Base-by-base conservation (phyloP, 1,140 invertebrate species). In the Pseudomyrmex sp. region DNA sequence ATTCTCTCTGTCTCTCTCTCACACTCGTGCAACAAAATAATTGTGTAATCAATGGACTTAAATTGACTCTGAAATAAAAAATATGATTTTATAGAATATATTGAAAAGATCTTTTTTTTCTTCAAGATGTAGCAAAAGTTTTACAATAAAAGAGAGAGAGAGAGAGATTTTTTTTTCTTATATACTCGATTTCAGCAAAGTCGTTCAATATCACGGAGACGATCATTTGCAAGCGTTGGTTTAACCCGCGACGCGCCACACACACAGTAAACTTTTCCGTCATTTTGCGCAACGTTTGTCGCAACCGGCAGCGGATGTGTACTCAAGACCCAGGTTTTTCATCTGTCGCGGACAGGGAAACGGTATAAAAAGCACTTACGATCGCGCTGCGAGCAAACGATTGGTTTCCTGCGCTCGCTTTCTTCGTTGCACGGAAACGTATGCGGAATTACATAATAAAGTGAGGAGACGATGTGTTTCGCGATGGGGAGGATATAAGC, bases 391-490 rank as follows among this genome's bases (percentile, higher is more conserved):
- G 35, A 35, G 35, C 5, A 35, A 35, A 35, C 35, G 35, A 35
- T 35, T 26, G 56, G 76, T 72, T 80, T 80, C 76, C 66, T 72
- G 76, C 50, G 50, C 10, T 35, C 52, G 54, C 23, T 70, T 70
- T 70, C 56, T 8, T 80, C 72, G 66, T 35, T 23, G 66, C 65
- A 61, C 70, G 54, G 18, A 44, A 59, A 23, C 20, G 20, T 52
- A 70, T 59, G 56, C 44, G 52, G 20, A 35, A 7, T 79, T 79
- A 70, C 65, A 58, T 70, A 79, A 23, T 70, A 79, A 79, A 79
- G 44, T 59, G 12, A 61, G 12, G 20, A 56, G 35, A 7, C 26
- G 26, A 26, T 26, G 26, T 82, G 26, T 73, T 82, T 54, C 26
- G 69, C 35, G 18, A 35, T 35, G 4, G 35, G 13, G 15, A 23